Base-by-base conservation (phyloP, 2,797 vertebrate species). In the Sorex maritimensis region DNA sequence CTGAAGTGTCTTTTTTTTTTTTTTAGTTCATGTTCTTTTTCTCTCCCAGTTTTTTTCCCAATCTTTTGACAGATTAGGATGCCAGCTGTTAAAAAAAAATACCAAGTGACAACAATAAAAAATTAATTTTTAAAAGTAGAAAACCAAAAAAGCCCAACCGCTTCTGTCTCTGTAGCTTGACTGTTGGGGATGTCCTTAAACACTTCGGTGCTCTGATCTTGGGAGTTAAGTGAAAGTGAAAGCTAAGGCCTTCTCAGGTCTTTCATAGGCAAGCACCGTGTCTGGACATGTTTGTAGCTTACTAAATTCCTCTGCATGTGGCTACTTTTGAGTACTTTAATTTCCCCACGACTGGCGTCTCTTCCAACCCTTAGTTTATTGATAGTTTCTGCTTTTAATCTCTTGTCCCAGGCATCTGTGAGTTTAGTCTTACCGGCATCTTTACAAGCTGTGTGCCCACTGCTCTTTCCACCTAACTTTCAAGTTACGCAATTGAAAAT, bases 1-100 rank as follows among this genome's bases (percentile, higher is more conserved):
- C 34, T 21, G 52, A 88, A 30, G 7, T 79, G 11, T 79, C 30
- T 69, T 61, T 6, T 23, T 85, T 21, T 21, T 21, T 61, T 23
- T 85, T 61, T 61, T 61, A 81, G 71, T 24, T 75, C 30, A 55
- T 86, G 52, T 52, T 52, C 10, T 44, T 44, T 44, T 44, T 81
- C 88, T 13, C 24, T 7, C 65, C 28, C 24, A 28, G 65, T 26
- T 24, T 3, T 61, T 61, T 61, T 61, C n/a, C 41, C 63, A 75
- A 61, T 72, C 34, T 44, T 87, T 83, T 63, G 67, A 23, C 52
- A 77, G 83, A 24, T 81, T 86, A 49, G 21, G 92, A 73, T n/a
- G 49, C 26, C 41, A 86, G 65, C 46, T 88, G 52, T 28, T 63
- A 86, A 81, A 75, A 55, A 79, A 46, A 69, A 24, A 77, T 24